A percentile compares a stretch with the other conserved stretches of the same genome.
phyloP scores from a whole-genome alignment of 2,888 invertebrate species.

The Pyrrhosoma nymphula region DNA sequence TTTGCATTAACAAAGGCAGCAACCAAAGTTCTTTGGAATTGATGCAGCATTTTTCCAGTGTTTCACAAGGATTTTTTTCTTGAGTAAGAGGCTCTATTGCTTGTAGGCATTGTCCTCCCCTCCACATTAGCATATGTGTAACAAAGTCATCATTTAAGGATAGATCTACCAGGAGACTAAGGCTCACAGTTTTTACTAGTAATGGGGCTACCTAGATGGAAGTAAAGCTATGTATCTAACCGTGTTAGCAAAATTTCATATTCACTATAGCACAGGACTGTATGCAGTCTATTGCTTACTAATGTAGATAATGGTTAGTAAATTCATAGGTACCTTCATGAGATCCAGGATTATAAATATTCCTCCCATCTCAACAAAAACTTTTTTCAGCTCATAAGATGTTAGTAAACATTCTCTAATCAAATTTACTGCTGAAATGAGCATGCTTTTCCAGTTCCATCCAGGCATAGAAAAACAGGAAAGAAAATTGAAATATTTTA shows the following conservation, averaged over 20 bases:
- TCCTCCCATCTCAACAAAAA: background rate
- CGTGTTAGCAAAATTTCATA: too few relatives aligned
- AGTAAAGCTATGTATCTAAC: background rate
- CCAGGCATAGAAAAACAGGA: background rate
- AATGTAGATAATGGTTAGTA: background rate
- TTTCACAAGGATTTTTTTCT: background rate
- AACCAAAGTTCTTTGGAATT: background rate
- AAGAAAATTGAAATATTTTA: background rate
- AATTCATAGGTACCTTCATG: background rate
- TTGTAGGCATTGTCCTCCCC: background rate
- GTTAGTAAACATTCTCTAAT: background rate
- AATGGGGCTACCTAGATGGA: slow-evolving; percentile 24
- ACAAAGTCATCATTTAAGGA: background rate
- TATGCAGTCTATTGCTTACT: too few relatives aligned
- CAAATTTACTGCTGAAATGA: background rate
- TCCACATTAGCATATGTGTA: slow-evolving; percentile 24
- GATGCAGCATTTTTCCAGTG: background rate
- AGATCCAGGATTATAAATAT: slow-evolving; percentile 16
- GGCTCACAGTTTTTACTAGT: background rate
- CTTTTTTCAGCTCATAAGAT: background rate
- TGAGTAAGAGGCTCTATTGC: background rate
- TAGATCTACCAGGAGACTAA: background rate
- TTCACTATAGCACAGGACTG: too few relatives aligned
- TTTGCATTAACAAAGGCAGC: slow-evolving; percentile 20
- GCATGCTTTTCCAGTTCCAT: background rate